Evolutionary conservation across 2,797 vertebrate species (phyloP).

Genomic region (Hoplostethus mediterraneus): DNA sequence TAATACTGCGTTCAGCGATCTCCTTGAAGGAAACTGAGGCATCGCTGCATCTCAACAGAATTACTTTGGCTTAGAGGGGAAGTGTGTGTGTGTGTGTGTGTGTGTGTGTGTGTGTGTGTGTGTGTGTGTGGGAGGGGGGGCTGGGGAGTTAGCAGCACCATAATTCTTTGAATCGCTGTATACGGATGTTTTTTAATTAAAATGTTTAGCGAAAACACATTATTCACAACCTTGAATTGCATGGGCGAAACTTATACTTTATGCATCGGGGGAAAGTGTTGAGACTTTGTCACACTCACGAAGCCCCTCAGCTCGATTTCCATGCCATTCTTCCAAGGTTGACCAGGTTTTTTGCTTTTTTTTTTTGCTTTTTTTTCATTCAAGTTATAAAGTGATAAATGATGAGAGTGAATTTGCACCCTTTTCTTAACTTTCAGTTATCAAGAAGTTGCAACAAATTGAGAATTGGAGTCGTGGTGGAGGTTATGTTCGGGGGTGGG

Average conservation of each 20-base stretch:
- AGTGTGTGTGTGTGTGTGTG: too few relatives aligned
- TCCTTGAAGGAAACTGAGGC: conserved; percentile 70
- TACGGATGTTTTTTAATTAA: conserved; percentile 73
- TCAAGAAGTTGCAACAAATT: conserved; percentile 10
- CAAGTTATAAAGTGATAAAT: conserved; percentile 53
- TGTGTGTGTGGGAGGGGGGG: background rate
- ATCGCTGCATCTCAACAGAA: conserved; percentile 55
- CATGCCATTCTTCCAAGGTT: conserved; percentile 55
- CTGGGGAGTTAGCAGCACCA: conserved; percentile 32
- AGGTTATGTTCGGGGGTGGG: too few relatives aligned
- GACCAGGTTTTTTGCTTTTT: conserved; percentile 41
- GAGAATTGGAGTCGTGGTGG: background rate
- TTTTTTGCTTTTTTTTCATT: conserved; percentile 11
- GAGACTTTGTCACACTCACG: conserved; percentile 55
- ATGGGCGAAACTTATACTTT: conserved; percentile 49
- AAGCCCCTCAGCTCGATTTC: conserved; percentile 54
- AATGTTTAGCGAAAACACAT: conserved; percentile 73
- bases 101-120: background rate
- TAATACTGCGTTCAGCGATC: conserved; percentile 69
- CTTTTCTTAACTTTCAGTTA: conserved; percentile 36
- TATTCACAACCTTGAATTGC: conserved; percentile 70
- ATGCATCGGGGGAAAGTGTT: conserved; percentile 38
- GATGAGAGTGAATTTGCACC: conserved; percentile 28
- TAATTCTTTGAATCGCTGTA: conserved; percentile 63
- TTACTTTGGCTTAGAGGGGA: conserved; percentile 55